Evolutionary conservation across 2,113 vertebrate species (phyloP), one percentile per base, ranked within the genome.

Genomic region (Syngnathus typhle): DNA sequence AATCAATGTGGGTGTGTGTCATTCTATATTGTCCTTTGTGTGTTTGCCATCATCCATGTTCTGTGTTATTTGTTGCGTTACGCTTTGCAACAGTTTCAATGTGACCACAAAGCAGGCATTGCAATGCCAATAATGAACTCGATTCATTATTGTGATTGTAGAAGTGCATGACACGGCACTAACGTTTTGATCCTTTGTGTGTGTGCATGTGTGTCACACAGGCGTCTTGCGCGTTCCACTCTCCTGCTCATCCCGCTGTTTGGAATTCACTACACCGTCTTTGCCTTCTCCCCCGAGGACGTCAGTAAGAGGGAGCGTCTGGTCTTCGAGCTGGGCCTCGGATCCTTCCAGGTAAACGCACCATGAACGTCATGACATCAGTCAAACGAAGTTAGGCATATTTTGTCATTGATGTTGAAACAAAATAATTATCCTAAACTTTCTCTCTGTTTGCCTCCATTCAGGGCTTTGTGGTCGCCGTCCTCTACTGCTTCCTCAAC

Each of bases 231-330:
- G 16, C 94, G 97, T 23, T 99, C 96, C 73, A 99, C 97, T 0
- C 91, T 99, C 66, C 91, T 99, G 78, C 94, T 99, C 80, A 99
- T 99, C 81, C 97, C 97, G 0, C 85, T 98, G 52, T 98, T 99
- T 41, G 96, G 97, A 72, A 98, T 99, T 85, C 97, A 99, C 89
- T 99, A 99, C 92, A 98, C 96, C 0, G 95, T 99, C 54, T 99
- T 99, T 37, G 96, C 97, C 84, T 98, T 99, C 88, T 98, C 96
- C 23, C 97, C 97, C 0, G 97, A 99, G 87, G 94, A 97, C 0
- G 94, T 98, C 86, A 98, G 96, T 86, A 95, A 97, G 88, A 75
- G 92, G 76, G 97, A 99, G 86, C 90, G 97, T 38, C 93, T 99
- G 47, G 95, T 99, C 60, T 98, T 99, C 77, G 97, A 99, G 68